Percentiles rank a stretch among this genome's conserved stretches.
Conservation (phyloP, 2,888 invertebrate genomes). For the Scrobipalpa atriplicella region DNA sequence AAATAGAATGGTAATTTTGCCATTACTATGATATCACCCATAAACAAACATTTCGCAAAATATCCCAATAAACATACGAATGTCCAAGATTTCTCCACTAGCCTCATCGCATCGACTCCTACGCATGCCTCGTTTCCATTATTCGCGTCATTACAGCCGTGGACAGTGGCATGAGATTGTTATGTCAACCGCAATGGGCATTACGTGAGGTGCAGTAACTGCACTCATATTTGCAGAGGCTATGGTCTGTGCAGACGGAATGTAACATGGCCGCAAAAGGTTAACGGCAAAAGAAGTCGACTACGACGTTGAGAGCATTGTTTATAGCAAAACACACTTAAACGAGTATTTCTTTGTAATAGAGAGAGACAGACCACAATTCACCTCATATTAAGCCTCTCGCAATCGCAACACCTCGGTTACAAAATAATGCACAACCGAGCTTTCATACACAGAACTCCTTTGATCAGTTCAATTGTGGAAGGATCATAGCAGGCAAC, state of each 20-base stretch:
- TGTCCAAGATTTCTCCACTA: background rate
- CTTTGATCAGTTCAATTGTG: too few relatives aligned
- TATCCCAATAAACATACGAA: background rate
- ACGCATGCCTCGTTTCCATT: conserved; percentile 4
- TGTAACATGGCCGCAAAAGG: background rate
- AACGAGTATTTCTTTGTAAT: too few relatives aligned
- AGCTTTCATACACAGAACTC: too few relatives aligned
- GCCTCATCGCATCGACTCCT: conserved; percentile 6
- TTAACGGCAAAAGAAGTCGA: too few relatives aligned
- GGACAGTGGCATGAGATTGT: conserved; percentile 13
- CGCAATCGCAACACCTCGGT: too few relatives aligned
- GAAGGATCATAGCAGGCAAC: too few relatives aligned
- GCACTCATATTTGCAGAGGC: conserved; percentile 6
- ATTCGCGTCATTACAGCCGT: conserved; percentile 4
- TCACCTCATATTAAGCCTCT: too few relatives aligned
- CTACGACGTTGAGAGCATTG: too few relatives aligned
- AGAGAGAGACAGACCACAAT: too few relatives aligned
- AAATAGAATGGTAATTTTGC: too few relatives aligned
- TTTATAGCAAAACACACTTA: too few relatives aligned
- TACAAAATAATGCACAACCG: too few relatives aligned
- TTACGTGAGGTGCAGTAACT: conserved; percentile 46
- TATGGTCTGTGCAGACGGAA: background rate
- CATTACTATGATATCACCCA: background rate
- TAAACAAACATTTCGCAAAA: background rate
- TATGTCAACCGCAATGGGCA: conserved; percentile 44